Conservation (phyloP, 2,888 invertebrate genomes). For the Nephrotoma flavescens region DNA sequence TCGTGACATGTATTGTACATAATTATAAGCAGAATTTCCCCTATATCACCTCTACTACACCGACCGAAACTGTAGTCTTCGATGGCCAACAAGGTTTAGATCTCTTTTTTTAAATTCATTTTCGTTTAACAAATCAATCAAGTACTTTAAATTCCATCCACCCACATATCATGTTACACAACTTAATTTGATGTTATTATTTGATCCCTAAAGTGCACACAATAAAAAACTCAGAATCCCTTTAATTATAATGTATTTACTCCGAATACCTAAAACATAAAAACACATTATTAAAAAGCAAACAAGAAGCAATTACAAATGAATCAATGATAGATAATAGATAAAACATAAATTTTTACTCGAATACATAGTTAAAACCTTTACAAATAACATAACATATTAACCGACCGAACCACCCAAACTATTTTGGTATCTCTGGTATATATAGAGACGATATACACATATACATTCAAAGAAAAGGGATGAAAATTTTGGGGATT, state of each 20-base stretch:
- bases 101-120: no score
- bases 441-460: background rate
- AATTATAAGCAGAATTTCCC: no score
- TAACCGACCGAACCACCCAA: background rate
- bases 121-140: background rate
- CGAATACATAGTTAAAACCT: background rate
- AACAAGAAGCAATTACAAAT: slow-evolving; percentile 3
- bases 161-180: background rate
- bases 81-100: no score
- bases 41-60: no score
- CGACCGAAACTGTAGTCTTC: no score
- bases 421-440: background rate
- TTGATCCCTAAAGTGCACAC: background rate
- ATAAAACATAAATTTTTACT: background rate
- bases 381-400: background rate
- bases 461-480: background rate
- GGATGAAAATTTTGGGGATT: background rate
- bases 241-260: slow-evolving; percentile 1
- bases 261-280: background rate
- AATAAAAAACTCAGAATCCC: background rate
- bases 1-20: no score
- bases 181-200: background rate
- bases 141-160: background rate
- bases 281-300: slow-evolving; percentile 2
- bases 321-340: background rate